Evolutionary conservation across 2,113 vertebrate species (phyloP).

Genomic region (Callipepla squamata): DNA sequence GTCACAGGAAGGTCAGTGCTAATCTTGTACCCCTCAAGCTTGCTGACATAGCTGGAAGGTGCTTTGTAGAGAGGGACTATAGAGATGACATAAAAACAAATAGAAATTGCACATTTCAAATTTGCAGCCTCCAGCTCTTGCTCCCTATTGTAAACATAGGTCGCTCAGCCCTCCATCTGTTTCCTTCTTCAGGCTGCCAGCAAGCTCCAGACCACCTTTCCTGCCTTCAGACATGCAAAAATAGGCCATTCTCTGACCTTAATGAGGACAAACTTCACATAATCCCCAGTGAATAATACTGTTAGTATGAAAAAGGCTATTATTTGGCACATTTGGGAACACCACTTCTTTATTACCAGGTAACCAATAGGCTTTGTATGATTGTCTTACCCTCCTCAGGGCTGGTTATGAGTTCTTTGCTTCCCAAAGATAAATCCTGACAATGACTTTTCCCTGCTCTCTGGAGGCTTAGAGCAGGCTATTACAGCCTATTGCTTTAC

Average conservation of each 20-base stretch:
- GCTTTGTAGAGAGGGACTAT: neutral
- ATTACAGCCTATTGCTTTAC: conserved; percentile 56
- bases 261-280: conserved; percentile 64
- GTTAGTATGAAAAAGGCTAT: conserved; percentile 50
- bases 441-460: conserved; percentile 49
- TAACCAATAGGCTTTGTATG: conserved; percentile 47
- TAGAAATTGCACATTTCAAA: neutral
- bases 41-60: neutral
- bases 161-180: neutral
- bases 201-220: neutral
- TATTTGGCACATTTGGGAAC: conserved; percentile 52
- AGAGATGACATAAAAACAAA: neutral
- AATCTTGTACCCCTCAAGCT: neutral
- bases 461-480: conserved; percentile 45
- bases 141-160: neutral
- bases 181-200: conserved; percentile 24
- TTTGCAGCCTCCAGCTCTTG: neutral
- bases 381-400: conserved; percentile 24
- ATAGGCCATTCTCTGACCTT: conserved; percentile 58
- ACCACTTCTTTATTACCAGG: conserved; percentile 43
- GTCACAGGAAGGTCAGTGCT: neutral
- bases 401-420: conserved; percentile 53
- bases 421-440: conserved; percentile 68
- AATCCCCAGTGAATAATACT: conserved; percentile 45
- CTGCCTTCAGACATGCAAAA: conserved; percentile 54